Evolutionary conservation across 1,140 invertebrate genomes (phyloP).

Genomic region (Drosophila santomea): DNA sequence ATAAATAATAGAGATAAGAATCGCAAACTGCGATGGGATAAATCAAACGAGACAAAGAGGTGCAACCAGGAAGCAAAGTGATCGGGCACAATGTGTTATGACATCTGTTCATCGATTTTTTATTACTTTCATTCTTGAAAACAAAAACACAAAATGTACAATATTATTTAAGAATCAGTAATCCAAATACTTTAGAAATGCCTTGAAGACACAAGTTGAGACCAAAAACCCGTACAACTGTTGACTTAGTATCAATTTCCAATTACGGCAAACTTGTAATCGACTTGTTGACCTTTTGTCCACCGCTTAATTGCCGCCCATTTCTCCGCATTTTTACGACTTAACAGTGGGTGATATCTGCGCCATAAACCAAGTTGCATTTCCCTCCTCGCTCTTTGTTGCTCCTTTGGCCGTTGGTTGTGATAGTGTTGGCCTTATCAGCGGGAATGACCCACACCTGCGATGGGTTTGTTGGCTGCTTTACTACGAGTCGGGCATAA

Average conservation of each 20-base stretch:
- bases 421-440: slow-evolving; percentile 47
- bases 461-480: slow-evolving; percentile 51
- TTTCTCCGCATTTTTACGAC: slow-evolving; percentile 61
- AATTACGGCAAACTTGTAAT: slow-evolving; percentile 45
- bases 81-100: not conserved
- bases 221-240: slow-evolving; percentile 15
- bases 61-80: slow-evolving; percentile 26
- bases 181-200: too few relatives aligned
- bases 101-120: not conserved
- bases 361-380: slow-evolving; percentile 33
- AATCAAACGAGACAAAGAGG: slow-evolving; percentile 24
- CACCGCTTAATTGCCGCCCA: slow-evolving; percentile 46
- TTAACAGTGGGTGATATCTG: slow-evolving; percentile 52
- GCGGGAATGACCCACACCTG: slow-evolving; percentile 20
- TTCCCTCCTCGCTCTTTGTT: not conserved
- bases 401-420: slow-evolving; percentile 5
- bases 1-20: slow-evolving; percentile 19
- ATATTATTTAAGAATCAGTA: too few relatives aligned
- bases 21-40: slow-evolving; percentile 5
- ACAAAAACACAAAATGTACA: too few relatives aligned
- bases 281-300: slow-evolving; percentile 73
- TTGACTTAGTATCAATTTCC: slow-evolving; percentile 46
- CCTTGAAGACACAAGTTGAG: not conserved
- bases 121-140: not conserved
- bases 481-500: slow-evolving; percentile 46